Evolutionary conservation across 2,113 vertebrate species (phyloP).

Genomic region (Pteropus alecto): DNA sequence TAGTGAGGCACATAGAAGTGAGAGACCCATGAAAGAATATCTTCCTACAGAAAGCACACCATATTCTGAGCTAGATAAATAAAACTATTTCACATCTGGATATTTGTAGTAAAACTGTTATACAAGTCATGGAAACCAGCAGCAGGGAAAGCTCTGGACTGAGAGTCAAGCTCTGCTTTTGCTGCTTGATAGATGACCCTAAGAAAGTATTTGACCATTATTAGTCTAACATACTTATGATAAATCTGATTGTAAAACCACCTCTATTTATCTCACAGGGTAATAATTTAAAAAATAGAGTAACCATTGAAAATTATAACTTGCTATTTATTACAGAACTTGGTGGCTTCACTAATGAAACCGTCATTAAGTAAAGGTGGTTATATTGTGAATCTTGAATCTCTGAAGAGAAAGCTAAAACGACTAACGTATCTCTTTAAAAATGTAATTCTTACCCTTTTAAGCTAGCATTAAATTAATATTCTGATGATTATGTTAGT

Average conservation of each 20-base stretch:
- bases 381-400: neutral
- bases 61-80: neutral
- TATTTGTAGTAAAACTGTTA: neutral
- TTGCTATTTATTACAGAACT: neutral
- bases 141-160: neutral
- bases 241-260: constrained; percentile 6
- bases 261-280: neutral
- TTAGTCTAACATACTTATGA: neutral
- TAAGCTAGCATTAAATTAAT: neutral
- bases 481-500: neutral
- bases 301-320: neutral
- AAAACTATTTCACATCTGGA: neutral
- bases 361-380: neutral
- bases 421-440: neutral
- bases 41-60: neutral
- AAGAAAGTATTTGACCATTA: neutral
- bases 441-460: neutral
- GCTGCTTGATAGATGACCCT: neutral
- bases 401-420: neutral
- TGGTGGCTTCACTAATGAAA: neutral
- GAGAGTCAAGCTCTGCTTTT: neutral
- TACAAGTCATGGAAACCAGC: neutral
- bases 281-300: neutral
- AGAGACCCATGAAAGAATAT: neutral
- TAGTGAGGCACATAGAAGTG: neutral